Conservation (phyloP, 2,888 invertebrate species). For the Drosophila fungiperda region DNA sequence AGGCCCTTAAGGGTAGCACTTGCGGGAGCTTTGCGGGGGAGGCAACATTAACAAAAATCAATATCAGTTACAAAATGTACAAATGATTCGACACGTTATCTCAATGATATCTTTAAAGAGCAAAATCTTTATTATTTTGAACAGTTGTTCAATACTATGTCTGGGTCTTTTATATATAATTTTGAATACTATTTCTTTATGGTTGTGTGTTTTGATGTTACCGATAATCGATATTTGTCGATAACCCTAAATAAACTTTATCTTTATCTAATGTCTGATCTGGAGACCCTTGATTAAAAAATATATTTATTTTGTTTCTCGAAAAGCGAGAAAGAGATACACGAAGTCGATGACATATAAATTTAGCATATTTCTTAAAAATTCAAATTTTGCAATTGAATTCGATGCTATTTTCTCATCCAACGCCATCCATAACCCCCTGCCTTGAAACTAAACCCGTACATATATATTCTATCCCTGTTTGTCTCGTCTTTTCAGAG, state of each 20-base stretch:
- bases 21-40: neutral
- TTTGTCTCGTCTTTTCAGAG: conserved; percentile 88
- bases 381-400: neutral
- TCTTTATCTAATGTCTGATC: neutral
- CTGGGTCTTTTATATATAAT: neutral
- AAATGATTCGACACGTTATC: conserved; percentile 22
- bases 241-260: neutral
- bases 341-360: neutral
- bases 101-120: conserved; percentile 32
- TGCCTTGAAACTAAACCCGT: conserved; percentile 26
- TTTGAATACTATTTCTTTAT: neutral
- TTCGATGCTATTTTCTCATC: conserved; percentile 18
- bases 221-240: neutral
- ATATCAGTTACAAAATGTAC: conserved; percentile 37
- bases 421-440: neutral
- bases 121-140: neutral
- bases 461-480: conserved; percentile 73
- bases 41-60: conserved; percentile 42
- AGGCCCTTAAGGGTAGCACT: neutral
- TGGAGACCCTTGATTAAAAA: neutral
- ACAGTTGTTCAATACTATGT: neutral
- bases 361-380: neutral
- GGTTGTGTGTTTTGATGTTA: neutral
- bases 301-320: neutral
- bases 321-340: neutral